phyloP scores from a whole-genome alignment of 2,888 invertebrate species.

The Zaprionus lineosus region DNA sequence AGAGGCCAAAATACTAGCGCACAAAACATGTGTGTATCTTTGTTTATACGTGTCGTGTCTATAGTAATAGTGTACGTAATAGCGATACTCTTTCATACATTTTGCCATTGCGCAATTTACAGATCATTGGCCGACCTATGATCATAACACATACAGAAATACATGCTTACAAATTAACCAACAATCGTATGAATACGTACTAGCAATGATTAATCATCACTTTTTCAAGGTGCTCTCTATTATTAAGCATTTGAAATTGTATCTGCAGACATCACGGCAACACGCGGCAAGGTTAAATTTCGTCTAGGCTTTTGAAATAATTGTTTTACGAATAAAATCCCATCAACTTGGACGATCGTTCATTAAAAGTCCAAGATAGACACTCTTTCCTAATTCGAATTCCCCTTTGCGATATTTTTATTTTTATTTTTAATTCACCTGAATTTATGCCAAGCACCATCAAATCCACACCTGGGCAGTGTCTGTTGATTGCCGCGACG shows the following conservation, averaged over 20 bases:
- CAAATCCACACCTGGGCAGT: no score
- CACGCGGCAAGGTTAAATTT: conserved; percentile 2
- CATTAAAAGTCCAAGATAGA: no score
- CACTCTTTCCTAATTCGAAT: no score
- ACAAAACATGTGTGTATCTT: background rate
- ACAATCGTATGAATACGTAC: background rate
- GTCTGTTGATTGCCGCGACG: no score
- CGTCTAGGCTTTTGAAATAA: background rate
- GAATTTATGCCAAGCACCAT: no score
- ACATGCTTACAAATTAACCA: background rate
- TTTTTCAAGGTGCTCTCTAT: conserved; percentile 44
- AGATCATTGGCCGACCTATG: conserved; percentile 63
- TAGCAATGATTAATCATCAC: conserved; percentile 46
- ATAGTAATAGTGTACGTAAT: conserved; percentile 52
- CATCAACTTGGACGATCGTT: no score
- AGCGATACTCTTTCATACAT: conserved; percentile 19
- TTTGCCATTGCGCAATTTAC: conserved; percentile 62
- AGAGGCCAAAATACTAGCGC: conserved; percentile 51
- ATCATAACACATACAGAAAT: conserved; percentile 13
- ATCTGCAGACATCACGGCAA: conserved; percentile 18
- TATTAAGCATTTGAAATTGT: conserved; percentile 25
- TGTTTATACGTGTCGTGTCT: no score
- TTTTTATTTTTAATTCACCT: no score
- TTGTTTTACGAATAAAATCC: background rate
- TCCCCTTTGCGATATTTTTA: no score